Evolutionary conservation across 2,797 vertebrate species (phyloP), one percentile per base, ranked within the genome.

Genomic region (Fistularia commersonii): DNA sequence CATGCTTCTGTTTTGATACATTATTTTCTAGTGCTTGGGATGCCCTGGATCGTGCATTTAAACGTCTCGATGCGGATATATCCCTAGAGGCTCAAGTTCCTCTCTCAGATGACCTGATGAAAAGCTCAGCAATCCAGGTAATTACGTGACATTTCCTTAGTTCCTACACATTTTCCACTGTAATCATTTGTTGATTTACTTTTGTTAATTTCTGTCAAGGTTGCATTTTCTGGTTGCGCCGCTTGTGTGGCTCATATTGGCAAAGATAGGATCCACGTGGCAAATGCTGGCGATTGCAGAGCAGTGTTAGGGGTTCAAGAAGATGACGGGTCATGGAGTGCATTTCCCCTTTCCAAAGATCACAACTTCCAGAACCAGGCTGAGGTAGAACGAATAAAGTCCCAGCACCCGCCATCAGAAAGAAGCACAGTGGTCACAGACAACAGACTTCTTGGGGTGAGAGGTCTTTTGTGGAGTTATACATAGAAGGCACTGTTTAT

Each of bases 81-180:
- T 96, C 95, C 0, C 61, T 98, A 69, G 97, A 98, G 82, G 94
- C 93, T 38, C 96, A 99, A 86, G 92, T 93, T 14, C 92, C 93
- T 1, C 76, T 93, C 49, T 89, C 93, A 56, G 93, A 85, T 7
- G 92, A 94, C 42, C 57, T 94, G 34, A 84, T 93, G 76, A 91
- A 80, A 66, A 96, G 90, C 66, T 88, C 93, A 12, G 93, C 94
- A 11, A 90, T 99, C 31, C 96, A 98, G 74, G 93, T 95, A 66
- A 44, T 8, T 32, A 35, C 4, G 8, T 32, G 6, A 32, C 4
- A 9, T 15, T 11, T 35, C 36, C 5, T 42, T 56, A 43, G 2
- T 0, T 45, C 3, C 23, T 41, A 2, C 23, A 23, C 15, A 10
- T 8, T n/a, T 39, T 10, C 2, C 3, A 43, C 42, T 12, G 8